These are phyloP conservation scores for Cylindroiulus punctatus DNA, from an alignment of 2,888 invertebrate genomes.

Conservation along the genomic window DNA sequence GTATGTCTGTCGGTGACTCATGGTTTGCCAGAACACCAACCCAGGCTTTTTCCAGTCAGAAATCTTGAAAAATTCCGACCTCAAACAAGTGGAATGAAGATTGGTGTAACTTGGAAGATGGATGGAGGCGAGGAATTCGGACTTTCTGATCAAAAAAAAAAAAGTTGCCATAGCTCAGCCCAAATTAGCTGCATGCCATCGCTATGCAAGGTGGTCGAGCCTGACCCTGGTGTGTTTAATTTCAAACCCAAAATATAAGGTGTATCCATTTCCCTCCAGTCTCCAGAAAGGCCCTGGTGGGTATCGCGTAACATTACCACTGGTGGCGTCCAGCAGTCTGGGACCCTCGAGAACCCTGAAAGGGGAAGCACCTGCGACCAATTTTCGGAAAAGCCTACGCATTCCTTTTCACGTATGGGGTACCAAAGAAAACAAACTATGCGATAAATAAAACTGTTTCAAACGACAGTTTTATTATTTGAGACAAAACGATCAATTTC, in stretches of 20 bases:
- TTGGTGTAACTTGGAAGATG: background rate
- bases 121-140: background rate
- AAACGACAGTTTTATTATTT: slow-evolving; percentile 38
- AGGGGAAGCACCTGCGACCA: background rate
- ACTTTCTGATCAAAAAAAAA: background rate
- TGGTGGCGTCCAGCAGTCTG: slow-evolving; percentile 49
- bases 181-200: background rate
- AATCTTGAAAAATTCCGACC: background rate
- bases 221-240: background rate
- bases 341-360: slow-evolving; percentile 5
- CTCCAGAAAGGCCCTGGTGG: background rate
- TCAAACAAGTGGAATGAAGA: background rate
- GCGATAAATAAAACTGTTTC: background rate
- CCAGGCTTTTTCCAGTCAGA: background rate
- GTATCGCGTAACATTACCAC: slow-evolving; percentile 10
- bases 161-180: background rate
- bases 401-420: slow-evolving; percentile 29
- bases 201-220: no score
- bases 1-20: background rate
- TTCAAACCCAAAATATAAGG: background rate
- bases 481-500: background rate
- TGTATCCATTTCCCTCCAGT: background rate
- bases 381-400: background rate
- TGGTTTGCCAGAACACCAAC: background rate
- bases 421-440: slow-evolving; percentile 43